These are phyloP conservation scores for Sabatieria punctata DNA, from an alignment of 2,888 invertebrate genomes.

Conservation along the genomic window DNA sequence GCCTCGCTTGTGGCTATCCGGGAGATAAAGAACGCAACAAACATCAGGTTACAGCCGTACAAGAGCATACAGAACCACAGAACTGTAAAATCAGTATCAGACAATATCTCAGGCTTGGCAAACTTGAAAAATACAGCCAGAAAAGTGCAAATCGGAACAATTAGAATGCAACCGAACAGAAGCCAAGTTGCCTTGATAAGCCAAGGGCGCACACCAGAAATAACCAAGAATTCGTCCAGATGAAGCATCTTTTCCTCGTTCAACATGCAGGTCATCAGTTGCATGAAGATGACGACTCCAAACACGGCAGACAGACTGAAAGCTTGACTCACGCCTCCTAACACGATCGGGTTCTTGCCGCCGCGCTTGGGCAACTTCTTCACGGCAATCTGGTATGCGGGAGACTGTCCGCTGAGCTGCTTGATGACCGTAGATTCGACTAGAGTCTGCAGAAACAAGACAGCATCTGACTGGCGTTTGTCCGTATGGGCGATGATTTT, in stretches of 20 bases:
- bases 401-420: no score
- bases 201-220: not conserved
- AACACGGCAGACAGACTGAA: not conserved
- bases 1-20: no score
- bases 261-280: conserved; percentile 1
- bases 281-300: not conserved
- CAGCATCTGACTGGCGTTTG: no score
- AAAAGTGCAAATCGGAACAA: not conserved
- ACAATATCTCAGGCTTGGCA: not conserved
- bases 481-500: no score
- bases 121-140: not conserved
- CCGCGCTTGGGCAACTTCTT: conserved; percentile 2
- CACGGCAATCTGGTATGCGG: no score
- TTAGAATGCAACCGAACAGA: not conserved
- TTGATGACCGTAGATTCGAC: no score
- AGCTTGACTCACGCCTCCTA: not conserved
- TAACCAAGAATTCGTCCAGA: not conserved
- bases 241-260: conserved; percentile 2
- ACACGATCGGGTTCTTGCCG: not conserved
- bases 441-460: no score
- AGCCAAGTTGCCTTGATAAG: not conserved
- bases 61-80: not conserved
- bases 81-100: not conserved
- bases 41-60: not conserved
- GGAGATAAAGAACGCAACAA: not conserved